These are phyloP conservation scores for Seladonia tumulorum DNA, from an alignment of 2,888 invertebrate genomes.

Conservation along the genomic window DNA sequence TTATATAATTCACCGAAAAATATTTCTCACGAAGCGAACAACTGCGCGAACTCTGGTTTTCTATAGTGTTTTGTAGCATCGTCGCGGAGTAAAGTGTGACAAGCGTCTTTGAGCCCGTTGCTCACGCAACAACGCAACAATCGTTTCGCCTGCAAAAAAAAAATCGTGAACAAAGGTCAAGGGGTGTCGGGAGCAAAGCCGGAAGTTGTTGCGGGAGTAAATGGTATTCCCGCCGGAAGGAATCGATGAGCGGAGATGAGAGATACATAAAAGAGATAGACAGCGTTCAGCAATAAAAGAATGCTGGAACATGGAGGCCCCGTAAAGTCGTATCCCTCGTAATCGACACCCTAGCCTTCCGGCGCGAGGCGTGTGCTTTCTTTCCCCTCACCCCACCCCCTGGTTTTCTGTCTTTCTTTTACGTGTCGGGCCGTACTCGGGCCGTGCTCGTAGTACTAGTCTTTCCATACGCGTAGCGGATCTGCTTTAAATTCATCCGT, in stretches of 20 bases:
- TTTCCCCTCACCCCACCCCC: background rate
- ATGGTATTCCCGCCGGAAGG: background rate
- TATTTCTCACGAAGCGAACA: too few species aligned
- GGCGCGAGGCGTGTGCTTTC: background rate
- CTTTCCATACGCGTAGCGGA: constrained; percentile 42
- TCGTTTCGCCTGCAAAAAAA: background rate
- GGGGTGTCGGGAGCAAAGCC: background rate
- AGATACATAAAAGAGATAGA: constrained; percentile 6
- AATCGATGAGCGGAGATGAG: background rate
- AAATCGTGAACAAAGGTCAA: background rate
- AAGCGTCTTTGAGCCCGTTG: too few species aligned
- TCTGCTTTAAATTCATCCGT: constrained; percentile 52
- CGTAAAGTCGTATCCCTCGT: background rate
- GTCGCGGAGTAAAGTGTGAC: too few species aligned
- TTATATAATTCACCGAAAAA: too few species aligned
- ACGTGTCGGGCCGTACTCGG: too few species aligned
- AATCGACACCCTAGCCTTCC: background rate
- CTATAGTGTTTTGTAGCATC: too few species aligned
- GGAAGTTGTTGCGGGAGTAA: background rate
- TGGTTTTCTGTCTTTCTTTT: constrained; percentile 2
- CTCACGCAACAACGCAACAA: too few species aligned
- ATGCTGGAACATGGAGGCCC: background rate
- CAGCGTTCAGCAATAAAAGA: background rate
- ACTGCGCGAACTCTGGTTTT: too few species aligned
- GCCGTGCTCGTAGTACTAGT: too few species aligned